These are phyloP conservation scores for Lapara coniferarum DNA, from an alignment of 2,888 invertebrate genomes.

Conservation along the genomic window DNA sequence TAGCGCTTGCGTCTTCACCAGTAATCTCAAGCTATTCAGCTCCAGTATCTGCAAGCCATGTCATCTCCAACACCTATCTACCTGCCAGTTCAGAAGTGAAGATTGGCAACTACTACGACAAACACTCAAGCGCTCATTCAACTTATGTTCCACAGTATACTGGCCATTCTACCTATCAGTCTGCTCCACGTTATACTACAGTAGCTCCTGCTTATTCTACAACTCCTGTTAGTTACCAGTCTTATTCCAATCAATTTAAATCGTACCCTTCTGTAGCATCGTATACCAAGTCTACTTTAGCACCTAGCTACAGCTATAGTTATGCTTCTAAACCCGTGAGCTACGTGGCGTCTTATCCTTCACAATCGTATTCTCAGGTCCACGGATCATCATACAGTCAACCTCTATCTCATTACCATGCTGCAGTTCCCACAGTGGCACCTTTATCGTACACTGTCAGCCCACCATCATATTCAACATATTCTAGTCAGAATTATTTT, in stretches of 20 bases:
- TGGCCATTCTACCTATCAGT: background rate
- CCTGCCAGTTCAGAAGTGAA: background rate
- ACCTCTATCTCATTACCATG: background rate
- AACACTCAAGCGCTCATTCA: background rate
- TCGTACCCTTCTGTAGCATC: background rate
- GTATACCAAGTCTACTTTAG: constrained; percentile 12
- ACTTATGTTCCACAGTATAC: background rate
- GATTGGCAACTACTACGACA: background rate
- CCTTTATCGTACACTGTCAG: background rate
- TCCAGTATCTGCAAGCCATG: background rate
- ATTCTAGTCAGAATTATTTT: background rate
- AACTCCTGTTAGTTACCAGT: background rate
- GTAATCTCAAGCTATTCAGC: background rate
- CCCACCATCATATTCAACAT: background rate
- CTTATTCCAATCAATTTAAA: background rate
- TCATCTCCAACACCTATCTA: background rate
- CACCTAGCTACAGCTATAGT: constrained; percentile 8
- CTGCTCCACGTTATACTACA: background rate
- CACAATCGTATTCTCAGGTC: background rate
- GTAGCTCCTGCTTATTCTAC: background rate
- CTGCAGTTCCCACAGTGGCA: background rate
- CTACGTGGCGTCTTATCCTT: background rate
- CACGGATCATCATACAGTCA: background rate
- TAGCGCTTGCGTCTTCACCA: background rate
- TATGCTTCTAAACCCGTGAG: background rate